Base-by-base conservation (phyloP, 1,140 invertebrate genomes). In the Drosophila lowei region DNA sequence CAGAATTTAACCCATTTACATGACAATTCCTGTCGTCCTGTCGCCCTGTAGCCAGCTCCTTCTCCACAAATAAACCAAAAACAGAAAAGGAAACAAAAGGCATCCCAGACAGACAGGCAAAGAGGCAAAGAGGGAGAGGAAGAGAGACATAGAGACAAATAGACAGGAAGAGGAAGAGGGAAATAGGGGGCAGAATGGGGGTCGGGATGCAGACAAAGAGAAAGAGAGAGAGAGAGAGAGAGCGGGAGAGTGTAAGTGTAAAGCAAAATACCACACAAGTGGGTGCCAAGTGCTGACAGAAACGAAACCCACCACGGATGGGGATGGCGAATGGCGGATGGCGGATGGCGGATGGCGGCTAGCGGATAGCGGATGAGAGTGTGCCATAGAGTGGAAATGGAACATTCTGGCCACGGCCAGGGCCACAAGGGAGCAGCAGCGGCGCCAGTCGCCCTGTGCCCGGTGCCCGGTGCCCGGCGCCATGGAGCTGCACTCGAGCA, bases 1-100 rank as follows among this genome's bases (percentile, higher is more conserved):
- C 76, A 77, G 80, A 85, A 85, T 77, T 85, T 79, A 85, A 85
- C 76, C 80, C 80, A 85, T 79, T 85, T 85, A 80, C 80, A 85
- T 85, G 81, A 85, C 80, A 85, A 80, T 85, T 85, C 47, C 75
- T 53, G 47, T 34, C 30, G 9, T 34, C 9, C 30, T 38, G 34
- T 38, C 34, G 34, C 11, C 44, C 59, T 25, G 23, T 44, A 49
- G 38, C 44, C 44, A n/a, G 34, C 46, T 13, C 21, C 57, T 30
- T 25, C 15, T 30, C 21, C 50, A 74, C 49, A 77, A 59, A 73
- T 60, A 58, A 63, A 66, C 50, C 54, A 64, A 75, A 63, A 72
- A 63, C 23, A 56, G 49, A 50, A 60, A 77, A 59, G 64, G 61
- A 72, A 65, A 65, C 41, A 61, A 80, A 43, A 54, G 38, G 64